Percentiles rank a stretch among this genome's conserved stretches.
phyloP scores from a whole-genome alignment of 1,140 invertebrate species.

The Magallana angulata region DNA sequence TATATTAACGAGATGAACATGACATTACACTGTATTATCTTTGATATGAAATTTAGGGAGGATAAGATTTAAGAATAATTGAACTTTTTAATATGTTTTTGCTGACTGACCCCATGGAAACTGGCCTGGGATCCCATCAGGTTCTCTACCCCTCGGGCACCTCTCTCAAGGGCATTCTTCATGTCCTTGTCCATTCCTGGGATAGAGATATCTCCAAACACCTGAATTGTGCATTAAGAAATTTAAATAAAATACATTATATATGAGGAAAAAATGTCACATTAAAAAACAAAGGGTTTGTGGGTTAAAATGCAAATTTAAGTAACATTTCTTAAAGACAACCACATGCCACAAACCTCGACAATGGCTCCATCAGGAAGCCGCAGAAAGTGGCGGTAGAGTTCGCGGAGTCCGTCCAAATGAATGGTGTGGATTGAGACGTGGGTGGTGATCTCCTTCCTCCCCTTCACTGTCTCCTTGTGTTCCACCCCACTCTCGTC shows the following conservation, averaged over 20 bases:
- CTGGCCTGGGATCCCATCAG: conserved; percentile 67
- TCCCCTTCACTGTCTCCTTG: conserved; percentile 55
- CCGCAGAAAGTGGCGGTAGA: conserved; percentile 76
- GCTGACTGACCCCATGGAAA: conserved; percentile 58
- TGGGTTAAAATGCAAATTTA: too few relatives aligned
- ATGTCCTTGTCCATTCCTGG: conserved; percentile 77
- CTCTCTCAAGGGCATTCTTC: conserved; percentile 71
- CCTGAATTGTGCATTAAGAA: conserved; percentile 54
- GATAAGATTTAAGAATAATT: neutral
- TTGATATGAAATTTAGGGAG: neutral
- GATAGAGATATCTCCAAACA: conserved; percentile 76
- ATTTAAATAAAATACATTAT: too few relatives aligned
- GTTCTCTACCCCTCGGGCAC: conserved; percentile 71
- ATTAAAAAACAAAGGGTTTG: too few relatives aligned
- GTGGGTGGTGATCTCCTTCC: conserved; percentile 76
- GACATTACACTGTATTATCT: neutral
- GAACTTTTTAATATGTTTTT: too few relatives aligned
- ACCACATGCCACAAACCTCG: conserved; percentile 65
- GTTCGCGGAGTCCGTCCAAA: conserved; percentile 75
- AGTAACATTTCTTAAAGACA: too few relatives aligned
- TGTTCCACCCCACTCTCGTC: conserved; percentile 68
- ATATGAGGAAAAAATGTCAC: too few relatives aligned
- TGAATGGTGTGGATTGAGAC: conserved; percentile 76
- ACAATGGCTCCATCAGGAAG: conserved; percentile 77
- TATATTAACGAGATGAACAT: neutral